Percentiles rank a stretch among this genome's conserved stretches.
These are phyloP conservation scores for Progne subis DNA, from an alignment of 2,113 vertebrate species.

Conservation along the genomic window DNA sequence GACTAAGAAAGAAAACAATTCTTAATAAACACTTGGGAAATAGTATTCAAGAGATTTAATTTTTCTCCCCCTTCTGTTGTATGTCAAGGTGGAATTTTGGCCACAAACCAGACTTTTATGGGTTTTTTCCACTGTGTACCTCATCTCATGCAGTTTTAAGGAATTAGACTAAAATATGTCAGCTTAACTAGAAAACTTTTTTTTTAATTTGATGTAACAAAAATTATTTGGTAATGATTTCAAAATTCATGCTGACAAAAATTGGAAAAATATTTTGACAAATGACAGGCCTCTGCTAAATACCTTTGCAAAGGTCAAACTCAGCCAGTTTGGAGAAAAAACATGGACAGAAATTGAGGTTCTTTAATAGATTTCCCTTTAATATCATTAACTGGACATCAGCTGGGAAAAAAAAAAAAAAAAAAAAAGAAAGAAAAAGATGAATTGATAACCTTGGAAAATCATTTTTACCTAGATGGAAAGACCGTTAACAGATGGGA, in stretches of 20 bases:
- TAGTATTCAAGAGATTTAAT: not conserved
- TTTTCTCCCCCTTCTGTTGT: not conserved
- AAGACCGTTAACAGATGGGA: not conserved
- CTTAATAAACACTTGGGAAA: not conserved
- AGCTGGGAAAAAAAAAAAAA: not conserved
- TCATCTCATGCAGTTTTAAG: not conserved
- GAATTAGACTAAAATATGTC: not conserved
- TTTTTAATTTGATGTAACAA: not conserved
- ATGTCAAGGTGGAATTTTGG: not conserved
- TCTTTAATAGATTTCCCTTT: not conserved
- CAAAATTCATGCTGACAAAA: slow-evolving; percentile 6
- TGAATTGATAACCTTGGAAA: not conserved
- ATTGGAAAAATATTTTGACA: slow-evolving; percentile 30
- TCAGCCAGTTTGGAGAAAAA: not conserved
- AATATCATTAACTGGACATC: not conserved
- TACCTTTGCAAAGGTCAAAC: not conserved
- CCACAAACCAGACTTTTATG: not conserved
- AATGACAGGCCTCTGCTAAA: not conserved
- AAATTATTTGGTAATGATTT: not conserved
- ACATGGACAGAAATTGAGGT: not conserved
- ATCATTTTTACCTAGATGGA: not conserved
- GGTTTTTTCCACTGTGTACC: not conserved
- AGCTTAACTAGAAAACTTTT: not conserved
- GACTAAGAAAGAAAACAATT: not conserved
- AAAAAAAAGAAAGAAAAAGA: not conserved